Percentiles rank a stretch among this genome's conserved stretches.
Conservation (phyloP, 2,888 invertebrate species). For the Drosophila picticornis region DNA sequence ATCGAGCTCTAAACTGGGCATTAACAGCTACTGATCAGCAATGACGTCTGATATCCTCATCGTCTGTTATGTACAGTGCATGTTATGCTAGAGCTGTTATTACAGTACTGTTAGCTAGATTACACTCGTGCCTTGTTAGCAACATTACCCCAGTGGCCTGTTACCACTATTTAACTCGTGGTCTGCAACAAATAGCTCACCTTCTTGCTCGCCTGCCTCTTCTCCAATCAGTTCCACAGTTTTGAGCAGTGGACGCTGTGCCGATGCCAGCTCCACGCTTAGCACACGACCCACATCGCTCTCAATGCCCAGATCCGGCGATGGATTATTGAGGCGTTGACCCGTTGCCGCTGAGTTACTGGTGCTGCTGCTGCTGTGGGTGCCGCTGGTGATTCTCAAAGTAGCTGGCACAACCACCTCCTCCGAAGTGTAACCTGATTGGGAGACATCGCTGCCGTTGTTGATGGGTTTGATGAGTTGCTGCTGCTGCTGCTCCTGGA, state of each 20-base stretch:
- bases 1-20: background rate
- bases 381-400: conserved; percentile 50
- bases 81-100: background rate
- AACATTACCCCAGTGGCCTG: background rate
- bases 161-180: background rate
- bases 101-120: background rate
- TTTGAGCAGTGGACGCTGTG: conserved; percentile 83
- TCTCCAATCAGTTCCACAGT: conserved; percentile 83
- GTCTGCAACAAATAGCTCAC: conserved; percentile 24
- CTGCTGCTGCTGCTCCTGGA: conserved; percentile 61
- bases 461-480: conserved; percentile 70
- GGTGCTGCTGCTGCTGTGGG: conserved; percentile 42
- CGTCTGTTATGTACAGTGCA: background rate
- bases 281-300: conserved; percentile 90
- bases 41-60: background rate
- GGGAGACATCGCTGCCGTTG: conserved; percentile 76
- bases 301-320: conserved; percentile 96
- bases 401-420: conserved; percentile 73
- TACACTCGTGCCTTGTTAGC: background rate
- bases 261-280: conserved; percentile 85
- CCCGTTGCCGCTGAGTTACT: conserved; percentile 45
- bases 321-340: conserved; percentile 86
- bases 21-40: background rate
- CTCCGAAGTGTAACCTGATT: conserved; percentile 86
- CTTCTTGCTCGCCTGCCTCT: conserved; percentile 33